These are phyloP conservation scores for Ranitomeya variabilis DNA, from an alignment of 2,113 vertebrate genomes.

Conservation along the genomic window DNA sequence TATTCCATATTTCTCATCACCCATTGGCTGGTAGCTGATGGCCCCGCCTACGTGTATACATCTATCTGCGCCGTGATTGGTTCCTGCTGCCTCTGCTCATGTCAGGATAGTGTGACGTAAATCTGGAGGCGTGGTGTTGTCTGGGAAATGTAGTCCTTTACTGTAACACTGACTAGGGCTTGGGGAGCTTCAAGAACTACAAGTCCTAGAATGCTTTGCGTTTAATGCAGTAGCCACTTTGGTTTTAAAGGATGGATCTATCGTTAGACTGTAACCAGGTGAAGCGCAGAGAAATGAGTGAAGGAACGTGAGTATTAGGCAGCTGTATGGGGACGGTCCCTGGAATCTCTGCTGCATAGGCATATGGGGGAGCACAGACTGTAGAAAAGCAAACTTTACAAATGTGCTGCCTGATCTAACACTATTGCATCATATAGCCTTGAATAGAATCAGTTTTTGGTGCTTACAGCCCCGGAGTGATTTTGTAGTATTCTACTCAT, in stretches of 20 bases:
- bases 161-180: too few species aligned
- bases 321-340: background rate
- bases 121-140: background rate
- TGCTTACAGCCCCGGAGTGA: background rate
- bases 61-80: background rate
- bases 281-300: constrained; percentile 29
- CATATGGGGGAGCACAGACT: background rate
- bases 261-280: background rate
- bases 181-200: background rate
- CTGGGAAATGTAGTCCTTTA: constrained; percentile 36
- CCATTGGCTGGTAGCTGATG: background rate
- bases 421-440: background rate
- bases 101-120: constrained; percentile 33
- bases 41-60: background rate
- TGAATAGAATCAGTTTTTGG: background rate
- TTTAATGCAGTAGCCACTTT: background rate
- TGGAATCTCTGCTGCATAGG: background rate
- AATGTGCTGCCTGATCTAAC: background rate
- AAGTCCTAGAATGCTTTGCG: background rate
- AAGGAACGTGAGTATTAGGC: constrained; percentile 39
- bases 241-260: background rate
- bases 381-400: background rate
- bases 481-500: background rate
- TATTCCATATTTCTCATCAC: background rate
- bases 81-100: constrained; percentile 33